Percentiles rank a stretch among this genome's conserved stretches.
phyloP scores from a whole-genome alignment of 2,888 invertebrate species.

The Drosophila kokeensis region DNA sequence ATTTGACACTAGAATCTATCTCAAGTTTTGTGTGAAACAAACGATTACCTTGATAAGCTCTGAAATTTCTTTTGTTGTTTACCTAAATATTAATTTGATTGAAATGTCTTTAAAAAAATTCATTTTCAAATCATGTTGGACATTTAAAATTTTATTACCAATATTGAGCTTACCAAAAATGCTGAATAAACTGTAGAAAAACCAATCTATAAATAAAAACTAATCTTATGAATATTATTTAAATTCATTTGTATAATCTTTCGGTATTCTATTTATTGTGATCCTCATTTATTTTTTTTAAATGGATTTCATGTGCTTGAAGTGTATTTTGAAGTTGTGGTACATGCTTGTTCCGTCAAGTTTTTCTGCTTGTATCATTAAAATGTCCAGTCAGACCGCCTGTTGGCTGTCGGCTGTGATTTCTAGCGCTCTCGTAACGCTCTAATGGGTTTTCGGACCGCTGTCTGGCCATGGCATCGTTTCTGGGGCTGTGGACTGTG shows the following conservation, averaged over 20 bases:
- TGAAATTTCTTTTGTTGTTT: background rate
- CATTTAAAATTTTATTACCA: background rate
- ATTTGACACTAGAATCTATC: background rate
- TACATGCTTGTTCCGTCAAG: conserved; percentile 1
- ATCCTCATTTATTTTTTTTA: background rate
- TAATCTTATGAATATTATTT: no score
- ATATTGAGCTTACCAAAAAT: background rate
- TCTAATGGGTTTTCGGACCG: conserved; percentile 61
- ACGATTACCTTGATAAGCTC: background rate
- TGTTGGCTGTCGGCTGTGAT: conserved; percentile 66
- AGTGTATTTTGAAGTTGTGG: conserved; percentile 40
- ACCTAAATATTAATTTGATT: background rate
- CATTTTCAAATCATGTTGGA: background rate
- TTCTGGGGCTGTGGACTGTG: conserved; percentile 36
- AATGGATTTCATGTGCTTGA: background rate
- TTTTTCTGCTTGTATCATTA: conserved; percentile 68
- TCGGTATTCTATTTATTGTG: background rate
- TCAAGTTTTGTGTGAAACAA: background rate
- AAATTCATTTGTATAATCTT: background rate
- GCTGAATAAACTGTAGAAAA: background rate
- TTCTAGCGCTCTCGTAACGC: conserved; percentile 61
- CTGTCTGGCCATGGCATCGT: conserved; percentile 61
- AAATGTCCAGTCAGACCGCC: conserved; percentile 71
- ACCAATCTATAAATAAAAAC: background rate
- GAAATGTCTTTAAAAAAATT: background rate